Evolutionary conservation across 2,888 invertebrate genomes (phyloP), one percentile per base, ranked within the genome.

Genomic region (Mechanitis messenoides): DNA sequence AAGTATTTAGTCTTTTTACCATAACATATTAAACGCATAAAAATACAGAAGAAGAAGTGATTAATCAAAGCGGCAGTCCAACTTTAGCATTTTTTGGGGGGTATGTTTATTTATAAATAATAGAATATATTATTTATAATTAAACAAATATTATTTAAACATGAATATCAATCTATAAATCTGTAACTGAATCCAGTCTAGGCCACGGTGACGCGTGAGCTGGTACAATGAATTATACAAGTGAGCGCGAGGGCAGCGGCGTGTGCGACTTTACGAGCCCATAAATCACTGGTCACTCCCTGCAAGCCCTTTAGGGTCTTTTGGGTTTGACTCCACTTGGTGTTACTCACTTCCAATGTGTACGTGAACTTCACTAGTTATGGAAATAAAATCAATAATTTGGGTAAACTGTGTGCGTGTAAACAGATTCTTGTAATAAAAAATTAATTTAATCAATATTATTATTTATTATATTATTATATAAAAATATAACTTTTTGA

Each of bases 201-300:
- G 81, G 77, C 78, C 72, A 73, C 75, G 81, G 82, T 81, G 83
- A 82, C 81, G 80, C 85, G 80, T 81, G 79, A 79, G 81, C 77
- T 71, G 73, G 72, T 77, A 70, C 77, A 71, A 87, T 88, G 87
- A 88, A 88, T 88, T 88, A 89, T 87, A 80, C 87, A 87, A 86
- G 82, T 85, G 86, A 87, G 77, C 79, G 85, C 83, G 81, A 84
- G 84, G 83, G 85, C 84, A 80, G 81, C 78, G 77, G 83, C 79
- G 83, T 80, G 83, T 83, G 84, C 80, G 78, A 81, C 75, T 87
- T 88, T 88, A 89, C 82, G 87, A 84, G 72, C 74, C 67, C 76
- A 82, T 89, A 88, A 89, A 89, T 89, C 89, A 84, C 77, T 72
- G 77, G 81, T 81, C 79, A 76, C 74, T 79, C 76, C 74, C 76